Percentiles rank a stretch among this genome's conserved stretches.
Conservation (phyloP, 2,797 vertebrate genomes). For the Acipenser oxyrinchus region DNA sequence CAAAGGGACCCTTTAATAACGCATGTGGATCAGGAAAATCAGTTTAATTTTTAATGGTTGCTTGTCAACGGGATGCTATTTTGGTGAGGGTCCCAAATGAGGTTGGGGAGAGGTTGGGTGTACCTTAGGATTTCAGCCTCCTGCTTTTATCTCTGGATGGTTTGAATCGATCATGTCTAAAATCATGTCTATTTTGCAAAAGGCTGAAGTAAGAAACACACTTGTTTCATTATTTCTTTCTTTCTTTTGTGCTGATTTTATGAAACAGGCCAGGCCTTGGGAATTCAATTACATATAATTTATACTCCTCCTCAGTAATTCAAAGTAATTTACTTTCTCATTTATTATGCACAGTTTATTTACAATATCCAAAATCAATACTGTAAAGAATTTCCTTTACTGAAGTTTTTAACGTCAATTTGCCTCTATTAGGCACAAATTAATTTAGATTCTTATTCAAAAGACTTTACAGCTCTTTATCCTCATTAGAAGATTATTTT, state of each 20-base stretch:
- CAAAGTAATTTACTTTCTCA: no score
- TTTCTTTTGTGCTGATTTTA: not conserved
- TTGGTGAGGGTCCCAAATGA: conserved; percentile 39
- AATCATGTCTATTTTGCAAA: not conserved
- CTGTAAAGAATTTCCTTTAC: no score
- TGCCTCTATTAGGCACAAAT: no score
- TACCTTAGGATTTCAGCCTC: conserved; percentile 10
- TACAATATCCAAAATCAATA: no score
- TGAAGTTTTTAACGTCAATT: no score
- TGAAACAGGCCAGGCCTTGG: not conserved
- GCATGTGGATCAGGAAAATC: conserved; percentile 20
- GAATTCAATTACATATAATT: not conserved
- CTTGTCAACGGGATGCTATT: conserved; percentile 27
- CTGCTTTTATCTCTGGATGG: not conserved
- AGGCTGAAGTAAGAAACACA: not conserved
- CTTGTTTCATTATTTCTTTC: not conserved
- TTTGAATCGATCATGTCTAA: no score
- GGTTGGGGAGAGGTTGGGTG: conserved; percentile 42
- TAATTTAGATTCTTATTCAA: conserved; percentile 7
- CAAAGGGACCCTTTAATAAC: conserved; percentile 34
- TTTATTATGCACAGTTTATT: no score
- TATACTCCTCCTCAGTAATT: no score
- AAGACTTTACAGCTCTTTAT: not conserved
- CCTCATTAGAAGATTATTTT: no score
- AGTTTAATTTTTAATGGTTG: conserved; percentile 26